phyloP scores from a whole-genome alignment of 2,888 invertebrate genomes.

The Lobophora halterata region DNA sequence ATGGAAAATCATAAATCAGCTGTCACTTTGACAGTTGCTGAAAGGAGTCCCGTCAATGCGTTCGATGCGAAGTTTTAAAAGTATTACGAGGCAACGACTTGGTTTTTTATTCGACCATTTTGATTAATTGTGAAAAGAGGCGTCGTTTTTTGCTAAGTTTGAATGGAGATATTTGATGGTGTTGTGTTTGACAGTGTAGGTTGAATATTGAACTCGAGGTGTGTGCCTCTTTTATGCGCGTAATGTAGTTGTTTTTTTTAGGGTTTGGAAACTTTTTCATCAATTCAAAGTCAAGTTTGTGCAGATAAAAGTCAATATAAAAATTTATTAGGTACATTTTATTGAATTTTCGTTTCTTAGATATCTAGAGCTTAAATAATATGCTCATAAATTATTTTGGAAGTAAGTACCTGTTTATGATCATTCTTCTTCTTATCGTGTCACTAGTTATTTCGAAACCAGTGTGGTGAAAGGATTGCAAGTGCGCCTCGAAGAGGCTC shows the following conservation, averaged over 20 bases:
- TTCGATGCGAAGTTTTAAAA: conserved; percentile 71
- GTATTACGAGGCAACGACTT: conserved; percentile 39
- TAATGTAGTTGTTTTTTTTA: conserved; percentile 21
- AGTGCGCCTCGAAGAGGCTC: too few species aligned
- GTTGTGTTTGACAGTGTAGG: conserved; percentile 39
- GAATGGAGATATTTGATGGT: conserved; percentile 49
- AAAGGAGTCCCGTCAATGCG: conserved; percentile 74
- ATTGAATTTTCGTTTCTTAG: too few species aligned
- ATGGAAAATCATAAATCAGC: conserved; percentile 74
- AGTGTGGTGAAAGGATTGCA: too few species aligned
- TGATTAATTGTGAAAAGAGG: conserved; percentile 69
- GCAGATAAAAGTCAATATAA: too few species aligned
- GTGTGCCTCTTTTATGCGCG: conserved; percentile 22
- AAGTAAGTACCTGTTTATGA: too few species aligned
- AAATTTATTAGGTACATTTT: too few species aligned
- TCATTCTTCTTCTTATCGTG: too few species aligned
- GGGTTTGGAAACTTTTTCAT: too few species aligned
- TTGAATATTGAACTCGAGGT: conserved; percentile 35
- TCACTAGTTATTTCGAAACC: too few species aligned
- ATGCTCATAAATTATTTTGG: too few species aligned
- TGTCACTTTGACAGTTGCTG: conserved; percentile 75
- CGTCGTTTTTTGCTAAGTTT: conserved; percentile 42
- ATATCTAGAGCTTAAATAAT: too few species aligned
- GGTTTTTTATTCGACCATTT: conserved; percentile 45
- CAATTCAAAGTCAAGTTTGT: too few species aligned